These are phyloP conservation scores for Prinia subflava DNA, from an alignment of 2,113 vertebrate species.

Conservation along the genomic window DNA sequence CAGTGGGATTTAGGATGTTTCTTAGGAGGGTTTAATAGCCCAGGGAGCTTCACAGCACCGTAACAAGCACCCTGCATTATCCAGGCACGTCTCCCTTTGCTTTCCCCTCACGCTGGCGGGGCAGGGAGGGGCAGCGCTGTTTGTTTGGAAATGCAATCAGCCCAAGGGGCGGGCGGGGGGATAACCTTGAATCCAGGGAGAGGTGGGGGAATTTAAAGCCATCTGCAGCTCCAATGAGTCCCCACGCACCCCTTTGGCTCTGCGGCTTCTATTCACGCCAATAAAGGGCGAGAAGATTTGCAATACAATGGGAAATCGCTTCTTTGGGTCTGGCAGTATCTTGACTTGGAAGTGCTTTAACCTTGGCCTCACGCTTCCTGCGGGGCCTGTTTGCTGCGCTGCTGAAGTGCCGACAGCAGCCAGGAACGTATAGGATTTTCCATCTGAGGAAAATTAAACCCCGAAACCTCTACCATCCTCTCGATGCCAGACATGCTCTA, in stretches of 20 bases:
- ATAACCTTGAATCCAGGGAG: conserved; percentile 67
- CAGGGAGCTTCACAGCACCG: neutral
- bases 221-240: conserved; percentile 66
- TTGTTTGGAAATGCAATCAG: conserved; percentile 31
- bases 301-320: conserved; percentile 65
- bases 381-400: conserved; percentile 28
- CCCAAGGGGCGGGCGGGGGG: neutral
- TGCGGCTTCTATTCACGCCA: neutral
- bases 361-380: conserved; percentile 71
- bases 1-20: neutral
- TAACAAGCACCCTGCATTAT: neutral
- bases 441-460: conserved; percentile 69
- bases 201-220: conserved; percentile 51
- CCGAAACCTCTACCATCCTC: conserved; percentile 50
- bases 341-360: conserved; percentile 67
- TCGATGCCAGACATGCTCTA: conserved; percentile 57
- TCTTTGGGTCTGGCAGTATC: conserved; percentile 64
- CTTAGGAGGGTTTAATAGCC: neutral
- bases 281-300: conserved; percentile 60
- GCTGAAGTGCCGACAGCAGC: conserved; percentile 8
- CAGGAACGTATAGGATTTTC: conserved; percentile 32
- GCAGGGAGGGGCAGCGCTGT: neutral
- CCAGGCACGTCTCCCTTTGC: neutral
- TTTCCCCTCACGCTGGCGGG: neutral
- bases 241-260: conserved; percentile 10